These are phyloP conservation scores for Melanotaenia parkinsoni DNA, from an alignment of 2,797 vertebrate species.

Conservation along the genomic window DNA sequence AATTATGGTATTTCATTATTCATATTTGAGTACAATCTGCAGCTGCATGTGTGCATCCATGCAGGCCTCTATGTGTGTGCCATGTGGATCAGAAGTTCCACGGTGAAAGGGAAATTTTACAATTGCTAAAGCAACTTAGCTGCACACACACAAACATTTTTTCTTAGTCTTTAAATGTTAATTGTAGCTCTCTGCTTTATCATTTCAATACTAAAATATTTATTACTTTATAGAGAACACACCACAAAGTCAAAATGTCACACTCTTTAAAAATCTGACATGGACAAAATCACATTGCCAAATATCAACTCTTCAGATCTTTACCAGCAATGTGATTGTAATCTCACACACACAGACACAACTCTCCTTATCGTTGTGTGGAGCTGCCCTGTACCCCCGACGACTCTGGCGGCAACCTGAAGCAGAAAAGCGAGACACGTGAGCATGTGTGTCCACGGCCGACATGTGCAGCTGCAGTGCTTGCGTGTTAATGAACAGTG, in stretches of 20 bases:
- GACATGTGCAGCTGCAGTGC: constrained; percentile 89
- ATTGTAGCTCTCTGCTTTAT: constrained; percentile 10
- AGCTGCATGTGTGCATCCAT: not conserved
- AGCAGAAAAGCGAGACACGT: constrained; percentile 59
- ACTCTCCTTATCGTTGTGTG: constrained; percentile 18
- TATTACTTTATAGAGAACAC: constrained; percentile 8
- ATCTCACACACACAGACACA: constrained; percentile 5
- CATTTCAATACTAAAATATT: not conserved
- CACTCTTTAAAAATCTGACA: constrained; percentile 20
- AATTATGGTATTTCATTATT: not conserved
- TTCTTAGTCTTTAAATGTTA: constrained; percentile 5
- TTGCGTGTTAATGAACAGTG: constrained; percentile 88
- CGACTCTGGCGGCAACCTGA: constrained; percentile 79
- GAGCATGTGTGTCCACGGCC: constrained; percentile 74
- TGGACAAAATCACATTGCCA: not conserved
- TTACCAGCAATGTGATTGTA: constrained; percentile 13
- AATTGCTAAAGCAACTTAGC: not conserved
- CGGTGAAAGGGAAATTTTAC: not conserved
- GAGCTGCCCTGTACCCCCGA: constrained; percentile 51
- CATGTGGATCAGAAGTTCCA: constrained; percentile 3
- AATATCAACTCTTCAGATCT: constrained; percentile 17
- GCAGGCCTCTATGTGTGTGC: not conserved
- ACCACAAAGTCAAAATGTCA: constrained; percentile 8
- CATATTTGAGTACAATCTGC: not conserved
- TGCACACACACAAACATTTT: not conserved